These are phyloP conservation scores for Aplocera efformata DNA, from an alignment of 2,888 invertebrate genomes.

Conservation along the genomic window DNA sequence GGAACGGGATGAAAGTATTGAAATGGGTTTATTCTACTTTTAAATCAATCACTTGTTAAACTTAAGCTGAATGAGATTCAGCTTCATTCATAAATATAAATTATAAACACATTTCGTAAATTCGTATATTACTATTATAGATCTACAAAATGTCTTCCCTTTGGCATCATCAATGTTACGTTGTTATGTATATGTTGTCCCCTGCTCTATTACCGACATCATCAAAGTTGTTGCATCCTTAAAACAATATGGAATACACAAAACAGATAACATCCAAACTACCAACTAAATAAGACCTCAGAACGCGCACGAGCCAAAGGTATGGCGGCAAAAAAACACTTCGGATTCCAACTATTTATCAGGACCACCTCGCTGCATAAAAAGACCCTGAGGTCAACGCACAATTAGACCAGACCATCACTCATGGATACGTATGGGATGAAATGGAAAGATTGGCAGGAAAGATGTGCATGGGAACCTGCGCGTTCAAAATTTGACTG, in stretches of 20 bases:
- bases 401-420: slow-evolving; percentile 51
- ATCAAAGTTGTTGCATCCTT: too few relatives aligned
- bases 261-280: slow-evolving; percentile 1
- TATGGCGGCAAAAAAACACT: slow-evolving; percentile 37
- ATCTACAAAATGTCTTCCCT: too few relatives aligned
- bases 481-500: not conserved
- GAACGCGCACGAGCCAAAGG: slow-evolving; percentile 32
- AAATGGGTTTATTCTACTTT: too few relatives aligned
- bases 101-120: too few relatives aligned
- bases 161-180: too few relatives aligned
- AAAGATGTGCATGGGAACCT: slow-evolving; percentile 1
- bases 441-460: slow-evolving; percentile 45
- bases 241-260: not conserved
- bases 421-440: slow-evolving; percentile 40
- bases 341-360: slow-evolving; percentile 47
- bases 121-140: too few relatives aligned
- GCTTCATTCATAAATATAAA: too few relatives aligned
- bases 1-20: too few relatives aligned
- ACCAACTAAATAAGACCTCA: slow-evolving; percentile 34
- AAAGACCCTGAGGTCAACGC: slow-evolving; percentile 49
- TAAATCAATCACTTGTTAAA: too few relatives aligned
- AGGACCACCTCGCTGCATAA: slow-evolving; percentile 42
- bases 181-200: too few relatives aligned
- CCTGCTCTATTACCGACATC: not conserved
- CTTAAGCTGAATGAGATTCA: too few relatives aligned